phyloP scores from a whole-genome alignment of 2,113 vertebrate genomes.

The Ailuropoda melanoleuca region DNA sequence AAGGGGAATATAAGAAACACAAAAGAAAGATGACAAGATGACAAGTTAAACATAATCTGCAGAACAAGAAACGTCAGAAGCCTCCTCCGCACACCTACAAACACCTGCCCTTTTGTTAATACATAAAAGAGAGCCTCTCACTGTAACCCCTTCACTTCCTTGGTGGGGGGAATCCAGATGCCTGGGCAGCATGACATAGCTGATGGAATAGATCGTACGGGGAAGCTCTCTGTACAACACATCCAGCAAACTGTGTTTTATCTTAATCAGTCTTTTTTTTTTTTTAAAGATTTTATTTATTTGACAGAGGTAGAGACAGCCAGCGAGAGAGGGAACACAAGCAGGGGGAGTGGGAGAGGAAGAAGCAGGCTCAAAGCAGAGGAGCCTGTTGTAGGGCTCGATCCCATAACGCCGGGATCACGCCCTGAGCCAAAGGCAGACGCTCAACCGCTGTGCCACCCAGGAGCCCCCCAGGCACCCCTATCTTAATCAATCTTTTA shows the following conservation, averaged over 20 bases:
- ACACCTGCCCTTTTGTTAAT: conserved; percentile 68
- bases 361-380: no score
- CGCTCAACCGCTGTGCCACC: no score
- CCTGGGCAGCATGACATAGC: neutral
- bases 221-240: neutral
- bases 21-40: conserved; percentile 73
- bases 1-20: conserved; percentile 43
- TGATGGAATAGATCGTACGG: neutral
- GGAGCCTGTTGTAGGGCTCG: no score
- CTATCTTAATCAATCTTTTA: neutral
- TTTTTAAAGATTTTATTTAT: no score
- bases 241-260: neutral
- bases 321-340: no score
- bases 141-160: conserved; percentile 27
- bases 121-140: conserved; percentile 21
- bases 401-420: no score
- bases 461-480: no score
- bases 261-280: neutral
- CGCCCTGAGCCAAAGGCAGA: no score
- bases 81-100: conserved; percentile 72
- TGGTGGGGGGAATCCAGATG: neutral
- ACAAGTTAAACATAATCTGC: conserved; percentile 76
- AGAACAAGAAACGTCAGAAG: conserved; percentile 58
- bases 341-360: no score
- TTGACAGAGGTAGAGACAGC: no score